Evolutionary conservation across 2,113 vertebrate genomes (phyloP).

Genomic region (Geococcyx californianus): DNA sequence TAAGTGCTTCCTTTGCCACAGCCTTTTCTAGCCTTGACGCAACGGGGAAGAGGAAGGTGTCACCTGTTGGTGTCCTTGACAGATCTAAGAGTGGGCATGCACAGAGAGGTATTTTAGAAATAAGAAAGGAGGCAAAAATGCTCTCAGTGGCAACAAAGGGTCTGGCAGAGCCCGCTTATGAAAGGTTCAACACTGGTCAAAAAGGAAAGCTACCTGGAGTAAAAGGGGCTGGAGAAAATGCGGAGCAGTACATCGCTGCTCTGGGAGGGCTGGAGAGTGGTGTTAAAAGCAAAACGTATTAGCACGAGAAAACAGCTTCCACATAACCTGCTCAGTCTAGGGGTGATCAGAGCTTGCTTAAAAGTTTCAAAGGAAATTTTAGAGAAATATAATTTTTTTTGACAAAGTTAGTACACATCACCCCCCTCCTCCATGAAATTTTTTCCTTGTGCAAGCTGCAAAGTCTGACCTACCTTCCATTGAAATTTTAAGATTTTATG

Average conservation of each 20-base stretch:
- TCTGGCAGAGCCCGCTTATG: background rate
- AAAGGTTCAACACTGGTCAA: background rate
- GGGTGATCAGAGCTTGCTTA: background rate
- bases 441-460: background rate
- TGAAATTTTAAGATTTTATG: background rate
- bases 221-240: background rate
- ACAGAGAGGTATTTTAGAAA: background rate
- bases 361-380: background rate
- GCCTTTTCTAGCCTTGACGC: slow-evolving; percentile 30
- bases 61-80: slow-evolving; percentile 71
- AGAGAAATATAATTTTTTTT: background rate
- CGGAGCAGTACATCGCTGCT: background rate
- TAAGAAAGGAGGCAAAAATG: background rate
- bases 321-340: background rate
- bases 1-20: slow-evolving; percentile 57
- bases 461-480: background rate
- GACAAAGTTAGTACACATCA: background rate
- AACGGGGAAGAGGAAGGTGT: slow-evolving; percentile 45
- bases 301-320: background rate
- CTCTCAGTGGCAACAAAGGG: rapidly evolving
- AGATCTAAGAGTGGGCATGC: background rate
- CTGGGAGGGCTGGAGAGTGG: background rate
- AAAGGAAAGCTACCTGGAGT: background rate
- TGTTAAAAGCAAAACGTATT: background rate
- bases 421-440: background rate